A percentile compares a stretch with the other conserved stretches of the same genome.
phyloP scores from a whole-genome alignment of 1,140 invertebrate species.

The Caenorhabditis tropicalis region DNA sequence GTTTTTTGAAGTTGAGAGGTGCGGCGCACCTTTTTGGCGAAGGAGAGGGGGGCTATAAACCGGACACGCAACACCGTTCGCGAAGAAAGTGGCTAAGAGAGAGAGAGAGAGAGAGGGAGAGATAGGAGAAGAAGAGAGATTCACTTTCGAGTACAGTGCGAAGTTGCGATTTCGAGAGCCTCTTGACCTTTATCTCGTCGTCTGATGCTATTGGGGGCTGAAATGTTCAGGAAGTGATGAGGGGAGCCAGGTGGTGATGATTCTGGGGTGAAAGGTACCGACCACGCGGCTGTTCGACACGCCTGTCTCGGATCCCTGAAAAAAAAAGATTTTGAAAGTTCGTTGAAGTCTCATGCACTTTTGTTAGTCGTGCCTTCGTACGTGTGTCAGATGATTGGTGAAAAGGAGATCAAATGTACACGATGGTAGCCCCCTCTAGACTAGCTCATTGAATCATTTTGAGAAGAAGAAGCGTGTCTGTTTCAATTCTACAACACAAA shows the following conservation, averaged over 20 bases:
- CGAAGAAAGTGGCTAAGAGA: background rate
- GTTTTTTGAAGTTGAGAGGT: background rate
- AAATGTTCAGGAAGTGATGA: background rate
- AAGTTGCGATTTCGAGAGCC: conserved; percentile 37
- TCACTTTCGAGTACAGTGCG: conserved; percentile 26
- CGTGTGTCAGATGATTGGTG: background rate
- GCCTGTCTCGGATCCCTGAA: too few relatives aligned
- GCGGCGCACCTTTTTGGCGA: background rate
- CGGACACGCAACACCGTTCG: conserved; percentile 10
- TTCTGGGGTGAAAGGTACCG: background rate
- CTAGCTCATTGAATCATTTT: conserved; percentile 2
- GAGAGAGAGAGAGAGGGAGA: background rate
- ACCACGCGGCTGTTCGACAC: conserved; percentile 33
- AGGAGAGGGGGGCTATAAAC: background rate
- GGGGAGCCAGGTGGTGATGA: background rate
- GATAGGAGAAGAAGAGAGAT: background rate
- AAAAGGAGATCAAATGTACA: background rate
- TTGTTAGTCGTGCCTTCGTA: too few relatives aligned
- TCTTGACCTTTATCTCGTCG: conserved; percentile 41
- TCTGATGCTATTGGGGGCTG: background rate
- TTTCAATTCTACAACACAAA: background rate
- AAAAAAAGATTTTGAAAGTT: background rate
- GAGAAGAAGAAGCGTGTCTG: background rate
- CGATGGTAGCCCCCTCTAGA: background rate
- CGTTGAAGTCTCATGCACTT: conserved; percentile 1